Base-by-base conservation (phyloP, 2,888 invertebrate species). In the Acanthococcus lagerstroemiae region DNA sequence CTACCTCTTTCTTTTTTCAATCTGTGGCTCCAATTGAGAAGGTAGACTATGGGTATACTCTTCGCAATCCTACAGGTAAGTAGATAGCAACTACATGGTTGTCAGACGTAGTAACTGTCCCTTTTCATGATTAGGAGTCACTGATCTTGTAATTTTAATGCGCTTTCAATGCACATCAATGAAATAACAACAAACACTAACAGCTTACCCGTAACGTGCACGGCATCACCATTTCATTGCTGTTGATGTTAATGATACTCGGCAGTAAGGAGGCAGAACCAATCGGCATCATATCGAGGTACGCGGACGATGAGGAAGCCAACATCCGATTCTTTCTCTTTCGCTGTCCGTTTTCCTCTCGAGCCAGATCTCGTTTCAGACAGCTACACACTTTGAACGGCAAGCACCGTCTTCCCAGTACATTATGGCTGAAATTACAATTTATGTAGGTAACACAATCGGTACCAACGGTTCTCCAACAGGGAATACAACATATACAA, bases 311-410 rank as follows among this genome's bases (percentile, higher is more conserved):
- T 44, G 63, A 3, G 7, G 19, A 12, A 1, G 63, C 15, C 17
- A 30, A 54, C 19, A 54, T 63, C 9, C 24, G 9, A 44, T 37
- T 54, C 24, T 63, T 63, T 27, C 52, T 15, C 24, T 63, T 63
- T 22, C 63, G 63, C 17, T 37, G 27, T 15, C 63, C 70, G 22
- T 54, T 67, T 67, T 87, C 86, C 61, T 85, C 86, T 55, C 83
- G 82, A 24, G 77, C 77, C 71, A 85, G 81, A 73, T 90, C 90
- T 1, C 90, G 77, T 15, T 85, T 84, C 0, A 88, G 88, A 72
- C 89, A 89, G 1, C 88, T 84, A 73, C 90, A 90, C 17, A 87
- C 84, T 56, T 88, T 79, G 0, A 87, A 84, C n/a, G 82, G 81
- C 0, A 90, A 77, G 15, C 80, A 78, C 68, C 82, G 80, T 0